Conservation (phyloP, 2,888 invertebrate species). For the Deilephila porcellus region DNA sequence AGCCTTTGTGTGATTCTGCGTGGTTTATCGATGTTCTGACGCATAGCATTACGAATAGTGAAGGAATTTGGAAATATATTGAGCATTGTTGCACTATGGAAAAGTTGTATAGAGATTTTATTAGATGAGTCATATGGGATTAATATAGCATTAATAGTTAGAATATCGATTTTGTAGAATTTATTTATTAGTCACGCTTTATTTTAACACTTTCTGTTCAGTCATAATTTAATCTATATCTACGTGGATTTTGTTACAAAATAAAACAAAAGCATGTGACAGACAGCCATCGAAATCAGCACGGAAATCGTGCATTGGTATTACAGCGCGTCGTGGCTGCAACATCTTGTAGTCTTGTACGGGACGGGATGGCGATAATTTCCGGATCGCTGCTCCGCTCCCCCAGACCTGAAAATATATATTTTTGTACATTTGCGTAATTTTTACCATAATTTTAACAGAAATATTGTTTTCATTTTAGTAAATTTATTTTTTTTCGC, state of each 20-base stretch:
- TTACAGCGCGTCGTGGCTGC: not conserved
- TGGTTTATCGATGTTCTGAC: conserved; percentile 8
- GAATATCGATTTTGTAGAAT: not conserved
- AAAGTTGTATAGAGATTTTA: no score
- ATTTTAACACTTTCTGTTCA: no score
- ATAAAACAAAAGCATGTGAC: no score
- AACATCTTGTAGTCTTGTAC: conserved; percentile 11
- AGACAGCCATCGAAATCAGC: not conserved
- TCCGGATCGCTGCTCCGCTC: conserved; percentile 1
- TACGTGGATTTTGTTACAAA: not conserved
- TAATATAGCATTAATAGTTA: no score
- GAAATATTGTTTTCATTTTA: not conserved
- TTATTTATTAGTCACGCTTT: not conserved
- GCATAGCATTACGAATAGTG: conserved; percentile 4
- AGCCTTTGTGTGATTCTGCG: conserved; percentile 20
- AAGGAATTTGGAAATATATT: not conserved
- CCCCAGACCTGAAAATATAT: conserved; percentile 9
- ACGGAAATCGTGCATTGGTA: not conserved
- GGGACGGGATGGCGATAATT: not conserved
- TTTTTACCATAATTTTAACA: not conserved
- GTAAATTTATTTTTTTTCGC: no score
- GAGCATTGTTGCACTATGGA: not conserved
- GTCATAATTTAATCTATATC: no score
- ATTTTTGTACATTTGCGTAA: not conserved
- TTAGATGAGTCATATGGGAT: no score